Base-by-base conservation (phyloP, 2,888 invertebrate genomes). In the Campaea margaritaria region DNA sequence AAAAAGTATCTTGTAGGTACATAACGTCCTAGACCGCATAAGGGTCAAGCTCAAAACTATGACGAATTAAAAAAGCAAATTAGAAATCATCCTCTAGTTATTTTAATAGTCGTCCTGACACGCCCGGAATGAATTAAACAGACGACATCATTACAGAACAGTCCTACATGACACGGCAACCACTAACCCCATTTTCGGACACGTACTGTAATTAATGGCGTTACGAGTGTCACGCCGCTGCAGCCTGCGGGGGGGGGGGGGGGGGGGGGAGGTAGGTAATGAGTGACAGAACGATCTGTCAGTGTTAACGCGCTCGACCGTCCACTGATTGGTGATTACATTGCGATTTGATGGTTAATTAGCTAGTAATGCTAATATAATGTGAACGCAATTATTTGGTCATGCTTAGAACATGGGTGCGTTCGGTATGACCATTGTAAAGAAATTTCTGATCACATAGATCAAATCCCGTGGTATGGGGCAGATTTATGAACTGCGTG, bases 131-230 rank as follows among this genome's bases (percentile, higher is more conserved):
- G 31, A 21, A 36, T 45, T n/a, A 42, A 34, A 28, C 10, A 13
- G 15, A 41, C 13, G 36, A 31, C 51, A n/a, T 62, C 51, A 7
- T 62, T 51, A 48, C 39, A 39, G 31, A 58, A 70, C 60, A 53
- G 62, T 1, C 67, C 69, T 70, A 68, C 70, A 15, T 52, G 70
- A 69, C 67, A 39, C 71, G 70, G 65, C 75, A 72, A 73, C 75
- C n/a, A n/a, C n/a, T n/a, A n/a, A n/a, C n/a, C n/a, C 76, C 71
- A 72, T 72, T 74, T 74, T 51, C 63, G 67, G 67, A 70, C 73
- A 68, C 67, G 72, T 67, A 58, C 70, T 70, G 73, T 82, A 81
- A 83, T 83, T 83, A 82, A 84, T 83, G 79, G 76, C 79, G 71
- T 78, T 77, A 76, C 74, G 71, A 72, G 72, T 70, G 70, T 73